Base-by-base conservation (phyloP, 1,140 invertebrate genomes). In the Eumeta japonica region DNA sequence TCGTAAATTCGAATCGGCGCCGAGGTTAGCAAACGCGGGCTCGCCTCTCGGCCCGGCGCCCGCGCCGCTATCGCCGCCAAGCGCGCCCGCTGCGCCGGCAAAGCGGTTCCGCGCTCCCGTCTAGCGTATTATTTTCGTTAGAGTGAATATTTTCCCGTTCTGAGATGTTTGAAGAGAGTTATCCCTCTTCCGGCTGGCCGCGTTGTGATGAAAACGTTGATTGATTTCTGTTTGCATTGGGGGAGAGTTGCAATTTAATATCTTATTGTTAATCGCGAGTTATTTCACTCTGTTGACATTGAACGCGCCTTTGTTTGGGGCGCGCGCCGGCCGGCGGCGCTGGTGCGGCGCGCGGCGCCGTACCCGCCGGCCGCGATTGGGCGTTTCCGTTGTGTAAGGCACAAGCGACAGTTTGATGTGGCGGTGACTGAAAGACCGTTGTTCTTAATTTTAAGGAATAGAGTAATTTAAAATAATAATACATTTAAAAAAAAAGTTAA, bases 171-270 rank as follows among this genome's bases (percentile, higher is more conserved):
- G 66, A 61, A 64, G 61, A 62, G 52, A 51, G 54, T 60, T 64
- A 61, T 62, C 65, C 66, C 62, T 55, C 52, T 60, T 53, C 58
- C 48, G 48, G 46, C 31, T 41, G 20, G 10, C 24, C 16, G 28
- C 14, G 27, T 37, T 46, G 50, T 55, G 56, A 60, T 56, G 57
- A 54, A n/a, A 58, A 51, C 52, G 58, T 65, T 67, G 66, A 71
- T 71, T 71, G 66, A 71, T 71, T 71, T 65, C 60, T 71, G 63
- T 71, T 71, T 71, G 53, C 60, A 52, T 34, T 58, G 44, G 50
- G 65, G 63, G 52, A 46, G 54, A 56, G 51, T 62, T 52, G 60
- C 66, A 71, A 67, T 71, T 67, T 67, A 67, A 71, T 71, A 67
- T 71, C 63, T 64, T 65, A 67, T 71, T 67, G 63, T 71, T 70